Conservation (phyloP, 1,140 invertebrate genomes). For the Chionoecetes opilio region DNA sequence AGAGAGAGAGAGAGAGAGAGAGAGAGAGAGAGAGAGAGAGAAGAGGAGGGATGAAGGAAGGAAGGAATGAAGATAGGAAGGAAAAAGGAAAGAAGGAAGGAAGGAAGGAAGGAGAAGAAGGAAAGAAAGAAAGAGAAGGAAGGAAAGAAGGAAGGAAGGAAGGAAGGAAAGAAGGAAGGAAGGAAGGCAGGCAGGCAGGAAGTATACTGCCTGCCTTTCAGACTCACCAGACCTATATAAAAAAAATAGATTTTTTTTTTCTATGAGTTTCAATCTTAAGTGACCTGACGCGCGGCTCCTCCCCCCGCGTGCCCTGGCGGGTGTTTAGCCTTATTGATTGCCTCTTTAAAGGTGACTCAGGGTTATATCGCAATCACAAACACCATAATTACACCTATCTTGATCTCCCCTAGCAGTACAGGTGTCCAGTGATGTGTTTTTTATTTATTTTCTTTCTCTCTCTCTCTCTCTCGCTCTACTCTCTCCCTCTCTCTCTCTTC, state of each 20-base stretch:
- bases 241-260: no score
- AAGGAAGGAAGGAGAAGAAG: background rate
- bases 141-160: background rate
- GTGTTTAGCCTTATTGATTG: conserved; percentile 45
- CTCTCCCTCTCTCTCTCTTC: no score
- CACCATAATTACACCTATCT: background rate
- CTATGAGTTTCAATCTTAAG: background rate
- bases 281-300: background rate
- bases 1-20: no score
- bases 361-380: background rate
- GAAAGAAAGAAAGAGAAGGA: background rate
- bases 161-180: conserved; percentile 7
- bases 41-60: background rate
- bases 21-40: no score
- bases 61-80: background rate
- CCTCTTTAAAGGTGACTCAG: background rate
- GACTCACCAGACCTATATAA: no score
- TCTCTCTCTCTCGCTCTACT: no score
- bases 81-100: background rate
- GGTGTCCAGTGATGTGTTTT: no score
- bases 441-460: no score
- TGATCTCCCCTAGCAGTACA: no score
- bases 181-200: background rate
- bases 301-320: background rate
- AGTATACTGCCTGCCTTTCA: no score